Evolutionary conservation across 92 coral and sea anemone species (phyloP), one percentile per base, ranked within the genome.

Genomic region (Palythoa grandis): DNA sequence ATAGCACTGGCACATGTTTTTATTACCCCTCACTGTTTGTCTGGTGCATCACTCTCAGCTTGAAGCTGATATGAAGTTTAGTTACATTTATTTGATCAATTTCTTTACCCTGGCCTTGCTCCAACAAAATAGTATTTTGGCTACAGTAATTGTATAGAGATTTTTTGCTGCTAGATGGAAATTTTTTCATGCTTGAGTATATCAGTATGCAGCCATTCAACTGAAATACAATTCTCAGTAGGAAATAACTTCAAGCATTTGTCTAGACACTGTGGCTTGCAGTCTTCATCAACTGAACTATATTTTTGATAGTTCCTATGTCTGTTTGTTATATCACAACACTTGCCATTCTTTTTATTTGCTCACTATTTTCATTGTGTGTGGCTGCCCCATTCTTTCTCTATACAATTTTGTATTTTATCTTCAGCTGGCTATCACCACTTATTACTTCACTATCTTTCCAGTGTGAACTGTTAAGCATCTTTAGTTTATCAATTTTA

Each of bases 241-340:
- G 54, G 50, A 20, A 52, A 12, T 1, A 7, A 58, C 40, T 66
- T 48, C 20, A 79, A 80, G 85, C 85, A 66, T 80, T 20, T 80
- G 85, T 80, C 85, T 80, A 66, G 74, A 80, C 85, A 66, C 19
- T 24, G 22, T 63, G 47, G 23, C 72, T 66, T 66, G 9, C 20
- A 12, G n/a, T 79, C 38, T 11, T 16, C 70, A 17, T 47, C 43
- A 68, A 40, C 85, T 66, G 63, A 23, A 66, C 40, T 17, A 56
- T 7, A 20, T 58, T 65, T 69, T 22, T 58, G 39, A 29, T 37
- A 43, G 19, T 4, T 16, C 25, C 54, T 43, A 3, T 73, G 17
- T 37, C 47, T 69, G 74, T 69, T 67, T 69, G 47, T 25, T 24
- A 19, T 75, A 20, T 75, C 69, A 77, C 24, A 56, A 8, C 54